phyloP scores from a whole-genome alignment of 2,797 vertebrate species.

The Alca torda region DNA sequence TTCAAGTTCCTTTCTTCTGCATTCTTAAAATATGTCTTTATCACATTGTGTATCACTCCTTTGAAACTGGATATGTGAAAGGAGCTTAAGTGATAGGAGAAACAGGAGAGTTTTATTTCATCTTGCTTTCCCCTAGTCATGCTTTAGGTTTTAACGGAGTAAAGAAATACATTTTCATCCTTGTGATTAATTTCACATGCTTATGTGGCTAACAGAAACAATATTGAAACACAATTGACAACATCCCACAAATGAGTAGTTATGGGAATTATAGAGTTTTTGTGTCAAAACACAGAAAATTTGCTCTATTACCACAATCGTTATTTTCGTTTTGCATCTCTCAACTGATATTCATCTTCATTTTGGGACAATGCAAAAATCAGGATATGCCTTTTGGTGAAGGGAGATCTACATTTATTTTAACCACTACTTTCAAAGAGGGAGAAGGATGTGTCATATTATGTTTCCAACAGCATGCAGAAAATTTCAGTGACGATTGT shows the following conservation, averaged over 20 bases:
- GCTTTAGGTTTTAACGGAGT: background rate
- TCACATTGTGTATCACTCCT: background rate
- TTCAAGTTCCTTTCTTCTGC: background rate
- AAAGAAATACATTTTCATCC: background rate
- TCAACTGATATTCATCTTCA: background rate
- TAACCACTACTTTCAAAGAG: background rate
- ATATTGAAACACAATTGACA: background rate
- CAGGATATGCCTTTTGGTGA: background rate
- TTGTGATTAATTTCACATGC: background rate
- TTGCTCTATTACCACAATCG: rapidly evolving
- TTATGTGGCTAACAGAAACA: background rate
- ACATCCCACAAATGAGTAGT: background rate
- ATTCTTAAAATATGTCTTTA: background rate
- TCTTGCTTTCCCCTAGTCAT: background rate
- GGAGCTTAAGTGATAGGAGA: background rate
- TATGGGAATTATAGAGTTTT: background rate
- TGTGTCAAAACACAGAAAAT: background rate
- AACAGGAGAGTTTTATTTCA: background rate
- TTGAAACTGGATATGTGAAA: background rate
- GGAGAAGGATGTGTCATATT: background rate
- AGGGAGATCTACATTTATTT: background rate
- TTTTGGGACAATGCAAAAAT: background rate
- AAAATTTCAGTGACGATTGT: background rate
- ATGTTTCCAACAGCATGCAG: background rate
- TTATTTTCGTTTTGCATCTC: background rate